phyloP scores from a whole-genome alignment of 2,113 vertebrate genomes.

The Barnardius zonarius region DNA sequence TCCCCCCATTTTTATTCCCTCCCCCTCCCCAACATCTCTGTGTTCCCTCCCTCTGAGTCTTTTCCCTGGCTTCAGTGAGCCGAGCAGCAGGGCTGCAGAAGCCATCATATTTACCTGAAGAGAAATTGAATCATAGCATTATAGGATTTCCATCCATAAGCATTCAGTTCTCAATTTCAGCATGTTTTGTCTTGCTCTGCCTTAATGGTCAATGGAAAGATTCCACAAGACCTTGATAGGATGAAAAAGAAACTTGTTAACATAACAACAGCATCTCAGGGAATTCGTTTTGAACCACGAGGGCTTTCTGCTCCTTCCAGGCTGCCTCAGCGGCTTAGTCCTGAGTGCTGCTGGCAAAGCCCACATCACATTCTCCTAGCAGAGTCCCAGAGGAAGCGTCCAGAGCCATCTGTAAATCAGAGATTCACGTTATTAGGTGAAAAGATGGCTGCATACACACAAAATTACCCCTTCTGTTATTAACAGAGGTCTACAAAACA shows the following conservation, averaged over 20 bases:
- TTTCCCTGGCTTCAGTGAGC: neutral
- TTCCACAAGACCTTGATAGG: constrained; percentile 17
- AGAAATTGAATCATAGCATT: constrained; percentile 41
- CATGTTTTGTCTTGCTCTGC: constrained; percentile 27
- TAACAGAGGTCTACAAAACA: neutral
- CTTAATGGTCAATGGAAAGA: constrained; percentile 46
- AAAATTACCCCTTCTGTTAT: neutral
- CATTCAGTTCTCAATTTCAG: constrained; percentile 42
- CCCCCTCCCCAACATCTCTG: neutral
- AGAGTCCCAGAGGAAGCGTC: neutral
- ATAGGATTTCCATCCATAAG: constrained; percentile 38
- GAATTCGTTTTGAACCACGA: neutral
- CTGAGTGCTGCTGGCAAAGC: constrained; percentile 34
- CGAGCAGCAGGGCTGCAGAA: neutral
- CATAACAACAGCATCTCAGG: constrained; percentile 26
- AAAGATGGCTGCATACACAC: constrained; percentile 27
- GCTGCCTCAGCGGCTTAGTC: neutral
- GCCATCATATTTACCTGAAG: constrained; percentile 22
- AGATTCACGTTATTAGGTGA: neutral
- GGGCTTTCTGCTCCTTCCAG: constrained; percentile 30
- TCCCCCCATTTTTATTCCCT: neutral
- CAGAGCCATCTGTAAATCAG: neutral
- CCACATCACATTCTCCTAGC: neutral
- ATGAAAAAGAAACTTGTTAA: constrained; percentile 58
- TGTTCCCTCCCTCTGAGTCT: neutral